phyloP scores from a whole-genome alignment of 2,113 vertebrate species.

The Aphyosemion australe region DNA sequence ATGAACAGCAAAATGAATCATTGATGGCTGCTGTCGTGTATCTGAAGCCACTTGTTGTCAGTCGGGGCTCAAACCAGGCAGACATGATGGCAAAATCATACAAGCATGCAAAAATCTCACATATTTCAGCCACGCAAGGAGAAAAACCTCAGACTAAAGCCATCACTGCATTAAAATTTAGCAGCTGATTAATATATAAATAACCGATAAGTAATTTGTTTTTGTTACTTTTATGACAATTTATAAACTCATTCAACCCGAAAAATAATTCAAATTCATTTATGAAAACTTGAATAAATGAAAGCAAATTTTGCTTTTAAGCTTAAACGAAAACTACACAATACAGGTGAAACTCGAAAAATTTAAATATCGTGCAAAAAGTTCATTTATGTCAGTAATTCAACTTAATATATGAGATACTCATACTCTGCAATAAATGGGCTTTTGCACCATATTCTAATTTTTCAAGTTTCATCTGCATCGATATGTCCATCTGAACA shows the following conservation, averaged over 20 bases:
- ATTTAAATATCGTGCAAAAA: too few relatives aligned
- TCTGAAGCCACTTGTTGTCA: slow-evolving; percentile 52
- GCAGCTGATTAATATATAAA: not conserved
- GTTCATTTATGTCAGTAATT: too few relatives aligned
- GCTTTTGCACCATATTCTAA: too few relatives aligned
- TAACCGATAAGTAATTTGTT: not conserved
- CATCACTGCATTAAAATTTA: not conserved
- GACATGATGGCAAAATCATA: slow-evolving; percentile 17
- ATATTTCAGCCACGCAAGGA: slow-evolving; percentile 6
- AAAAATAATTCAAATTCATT: not conserved
- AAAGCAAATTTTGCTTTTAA: not conserved
- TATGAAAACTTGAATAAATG: not conserved
- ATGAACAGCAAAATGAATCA: slow-evolving; percentile 68
- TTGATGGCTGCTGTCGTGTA: slow-evolving; percentile 48
- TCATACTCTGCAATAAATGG: too few relatives aligned
- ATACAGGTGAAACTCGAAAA: slow-evolving; percentile 4
- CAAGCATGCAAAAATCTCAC: not conserved
- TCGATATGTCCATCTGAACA: too few relatives aligned
- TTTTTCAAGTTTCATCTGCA: too few relatives aligned
- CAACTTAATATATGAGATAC: too few relatives aligned
- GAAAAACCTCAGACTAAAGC: not conserved
- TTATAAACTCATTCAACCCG: not conserved
- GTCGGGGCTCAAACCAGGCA: slow-evolving; percentile 16
- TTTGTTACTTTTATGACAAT: not conserved
- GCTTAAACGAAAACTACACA: not conserved